Conservation (phyloP, 2,113 vertebrate species). For the Mohoua ochrocephala region DNA sequence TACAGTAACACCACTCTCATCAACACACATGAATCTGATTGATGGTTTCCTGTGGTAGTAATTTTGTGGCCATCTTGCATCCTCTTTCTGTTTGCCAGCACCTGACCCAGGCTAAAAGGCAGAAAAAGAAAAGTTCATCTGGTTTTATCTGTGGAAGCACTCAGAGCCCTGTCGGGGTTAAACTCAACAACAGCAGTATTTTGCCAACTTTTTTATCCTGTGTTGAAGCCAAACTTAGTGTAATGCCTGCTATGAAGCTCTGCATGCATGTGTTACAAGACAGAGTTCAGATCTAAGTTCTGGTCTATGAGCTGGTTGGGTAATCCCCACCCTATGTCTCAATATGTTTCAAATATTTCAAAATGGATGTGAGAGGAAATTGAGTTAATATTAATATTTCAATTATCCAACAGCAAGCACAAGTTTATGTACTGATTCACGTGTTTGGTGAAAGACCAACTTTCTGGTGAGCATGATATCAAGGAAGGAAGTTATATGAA, state of each 20-base stretch:
- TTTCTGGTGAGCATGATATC: neutral
- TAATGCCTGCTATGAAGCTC: neutral
- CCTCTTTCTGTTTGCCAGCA: neutral
- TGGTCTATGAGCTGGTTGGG: neutral
- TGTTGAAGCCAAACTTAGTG: neutral
- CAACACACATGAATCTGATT: accelerated
- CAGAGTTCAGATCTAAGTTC: neutral
- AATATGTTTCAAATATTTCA: neutral
- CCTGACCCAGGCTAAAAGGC: neutral
- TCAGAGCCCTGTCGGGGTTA: neutral
- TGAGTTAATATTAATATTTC: neutral
- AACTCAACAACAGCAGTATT: neutral
- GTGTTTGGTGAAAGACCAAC: neutral
- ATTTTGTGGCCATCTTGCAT: neutral
- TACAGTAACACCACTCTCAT: neutral
- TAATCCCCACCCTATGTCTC: neutral
- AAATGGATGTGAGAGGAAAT: neutral
- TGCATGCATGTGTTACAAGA: neutral
- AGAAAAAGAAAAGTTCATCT: neutral
- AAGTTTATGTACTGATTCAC: neutral
- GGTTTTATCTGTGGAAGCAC: neutral
- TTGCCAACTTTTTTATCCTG: neutral
- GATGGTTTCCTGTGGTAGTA: neutral
- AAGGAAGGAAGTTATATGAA: neutral
- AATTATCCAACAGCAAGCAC: neutral